Evolutionary conservation across 2,113 vertebrate genomes (phyloP), one percentile per base, ranked within the genome.

Genomic region (Acrocephalus arundinaceus): DNA sequence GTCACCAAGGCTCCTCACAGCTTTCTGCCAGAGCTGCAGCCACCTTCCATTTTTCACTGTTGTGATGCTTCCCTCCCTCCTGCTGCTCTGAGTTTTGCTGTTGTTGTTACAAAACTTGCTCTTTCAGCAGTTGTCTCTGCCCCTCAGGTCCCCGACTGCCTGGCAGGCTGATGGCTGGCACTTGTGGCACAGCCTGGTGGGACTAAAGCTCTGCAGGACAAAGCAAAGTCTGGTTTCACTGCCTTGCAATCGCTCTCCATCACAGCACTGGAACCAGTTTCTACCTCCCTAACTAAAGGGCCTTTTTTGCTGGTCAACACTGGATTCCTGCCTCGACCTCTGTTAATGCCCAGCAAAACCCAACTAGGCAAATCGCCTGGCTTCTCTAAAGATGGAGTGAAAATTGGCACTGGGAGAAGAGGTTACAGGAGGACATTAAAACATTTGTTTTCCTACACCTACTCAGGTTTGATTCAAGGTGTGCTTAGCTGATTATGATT

Each of bases 121-220:
- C 61, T 90, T 74, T 51, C 4, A 9, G 52, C 48, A 11, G 1
- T 25, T 33, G 10, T 22, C 6, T 6, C 16, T 68, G 7, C 13
- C 35, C 33, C 31, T 61, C 11, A 3, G 51, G 77, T 48, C 71
- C 43, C 27, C 6, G 61, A 5, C 37, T 49, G 35, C 39, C 74
- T 27, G 51, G 55, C 45, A 61, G 30, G 3, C 30, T 20, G 59
- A 13, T 5, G 57, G 35, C 17, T 91, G 87, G 85, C 59, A 74
- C 54, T 8, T 0, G 1, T 6, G 2, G 10, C 18, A 7, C 45
- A 63, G 67, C 58, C 46, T 55, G 23, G 35, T n/a, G 61, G 57
- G 11, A 52, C 39, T 13, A 8, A 57, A 63, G 28, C 55, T 25
- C 48, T 48, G 39, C 66, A 78, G 81, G 39, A 67, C 77, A 46